Evolutionary conservation across 1,140 invertebrate genomes (phyloP).

Genomic region (Magallana ariakensis): DNA sequence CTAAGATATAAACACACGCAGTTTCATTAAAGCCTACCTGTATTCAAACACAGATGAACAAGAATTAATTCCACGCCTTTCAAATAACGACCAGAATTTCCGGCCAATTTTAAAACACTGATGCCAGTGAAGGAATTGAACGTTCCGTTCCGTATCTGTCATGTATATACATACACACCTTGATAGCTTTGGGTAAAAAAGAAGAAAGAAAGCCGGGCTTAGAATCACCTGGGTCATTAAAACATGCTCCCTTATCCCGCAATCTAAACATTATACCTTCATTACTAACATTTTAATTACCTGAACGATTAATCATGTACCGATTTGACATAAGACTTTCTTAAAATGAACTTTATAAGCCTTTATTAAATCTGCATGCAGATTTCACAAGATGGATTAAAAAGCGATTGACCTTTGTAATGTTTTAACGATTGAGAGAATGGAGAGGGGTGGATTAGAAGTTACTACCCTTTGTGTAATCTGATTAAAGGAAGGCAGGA

Average conservation of each 20-base stretch:
- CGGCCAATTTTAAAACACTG: conserved; percentile 29
- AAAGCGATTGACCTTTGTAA: conserved; percentile 22
- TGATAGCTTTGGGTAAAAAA: not conserved
- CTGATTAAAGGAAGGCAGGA: not conserved
- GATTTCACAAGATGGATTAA: conserved; percentile 26
- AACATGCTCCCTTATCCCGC: not conserved
- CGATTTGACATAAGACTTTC: conserved; percentile 21
- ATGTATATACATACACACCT: not conserved
- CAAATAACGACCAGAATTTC: conserved; percentile 4
- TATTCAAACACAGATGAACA: not conserved
- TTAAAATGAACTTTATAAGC: conserved; percentile 22
- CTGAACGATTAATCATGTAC: conserved; percentile 21
- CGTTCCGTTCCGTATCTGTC: not conserved
- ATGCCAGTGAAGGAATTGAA: not conserved
- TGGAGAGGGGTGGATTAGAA: not conserved
- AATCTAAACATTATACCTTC: not conserved
- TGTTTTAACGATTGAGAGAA: conserved; percentile 5
- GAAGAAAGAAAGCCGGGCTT: not conserved
- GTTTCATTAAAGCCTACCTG: conserved; percentile 1
- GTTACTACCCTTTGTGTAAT: conserved; percentile 9
- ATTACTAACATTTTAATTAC: conserved; percentile 18
- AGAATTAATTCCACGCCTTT: conserved; percentile 22
- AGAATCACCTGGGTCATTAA: not conserved
- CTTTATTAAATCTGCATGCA: conserved; percentile 25
- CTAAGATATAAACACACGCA: not conserved